Evolutionary conservation across 2,888 invertebrate species (phyloP).

Genomic region (Nyleta sp.): DNA sequence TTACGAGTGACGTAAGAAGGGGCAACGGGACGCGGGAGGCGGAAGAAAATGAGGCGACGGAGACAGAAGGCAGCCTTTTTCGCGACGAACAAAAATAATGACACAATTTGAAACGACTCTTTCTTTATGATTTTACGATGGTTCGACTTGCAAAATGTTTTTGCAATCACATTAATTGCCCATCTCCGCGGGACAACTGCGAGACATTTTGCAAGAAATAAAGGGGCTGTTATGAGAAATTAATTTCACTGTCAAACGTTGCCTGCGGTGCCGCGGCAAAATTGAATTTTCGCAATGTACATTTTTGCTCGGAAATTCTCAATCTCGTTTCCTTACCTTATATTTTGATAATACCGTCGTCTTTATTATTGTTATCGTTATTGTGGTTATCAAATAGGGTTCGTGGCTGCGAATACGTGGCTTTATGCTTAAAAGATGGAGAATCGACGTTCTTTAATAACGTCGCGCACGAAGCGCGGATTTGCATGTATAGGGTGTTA

Average conservation of each 20-base stretch:
- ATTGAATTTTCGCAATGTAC: constrained; percentile 45
- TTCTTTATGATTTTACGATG: constrained; percentile 24
- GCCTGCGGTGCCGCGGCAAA: constrained; percentile 27
- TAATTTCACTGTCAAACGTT: constrained; percentile 55
- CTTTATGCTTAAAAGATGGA: constrained; percentile 30
- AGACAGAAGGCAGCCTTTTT: constrained; percentile 4
- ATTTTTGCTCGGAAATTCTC: constrained; percentile 38
- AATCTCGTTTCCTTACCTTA: constrained; percentile 41
- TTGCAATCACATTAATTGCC: constrained; percentile 50
- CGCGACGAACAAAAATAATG: constrained; percentile 40
- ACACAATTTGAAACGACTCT: constrained; percentile 32
- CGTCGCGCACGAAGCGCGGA: background rate
- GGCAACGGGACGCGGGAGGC: background rate
- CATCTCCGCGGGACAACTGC: constrained; percentile 25
- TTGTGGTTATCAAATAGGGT: constrained; percentile 37
- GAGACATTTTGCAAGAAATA: constrained; percentile 26
- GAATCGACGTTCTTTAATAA: constrained; percentile 39
- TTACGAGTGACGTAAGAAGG: constrained; percentile 25
- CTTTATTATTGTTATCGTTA: constrained; percentile 55
- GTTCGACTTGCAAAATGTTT: constrained; percentile 51
- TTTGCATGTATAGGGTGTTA: background rate
- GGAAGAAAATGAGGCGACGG: constrained; percentile 10
- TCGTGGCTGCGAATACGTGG: constrained; percentile 9
- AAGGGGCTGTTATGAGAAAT: constrained; percentile 48
- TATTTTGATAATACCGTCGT: constrained; percentile 42